These are phyloP conservation scores for Brachypteracias leptosomus DNA, from an alignment of 2,113 vertebrate genomes.

Conservation along the genomic window DNA sequence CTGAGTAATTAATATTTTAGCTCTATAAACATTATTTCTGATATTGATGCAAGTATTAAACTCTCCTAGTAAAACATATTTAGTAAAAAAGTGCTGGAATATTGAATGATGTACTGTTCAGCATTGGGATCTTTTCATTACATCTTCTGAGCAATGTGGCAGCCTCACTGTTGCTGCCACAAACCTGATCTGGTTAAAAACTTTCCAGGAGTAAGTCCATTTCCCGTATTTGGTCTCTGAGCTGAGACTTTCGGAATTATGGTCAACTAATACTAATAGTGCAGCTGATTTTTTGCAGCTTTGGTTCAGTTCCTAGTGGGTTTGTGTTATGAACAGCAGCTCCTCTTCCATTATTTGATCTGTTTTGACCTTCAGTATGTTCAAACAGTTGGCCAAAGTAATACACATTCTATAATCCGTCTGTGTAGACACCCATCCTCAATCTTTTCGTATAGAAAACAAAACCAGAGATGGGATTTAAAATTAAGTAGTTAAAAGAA, in stretches of 20 bases:
- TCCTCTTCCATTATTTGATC: not conserved
- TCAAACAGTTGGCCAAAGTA: not conserved
- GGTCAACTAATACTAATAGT: not conserved
- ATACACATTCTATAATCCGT: not conserved
- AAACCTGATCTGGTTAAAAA: not conserved
- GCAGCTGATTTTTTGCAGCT: not conserved
- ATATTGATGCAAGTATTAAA: not conserved
- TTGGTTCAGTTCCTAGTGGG: not conserved
- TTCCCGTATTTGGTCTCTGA: not conserved
- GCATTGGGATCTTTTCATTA: not conserved
- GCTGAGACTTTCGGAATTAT: not conserved
- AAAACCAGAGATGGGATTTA: not conserved
- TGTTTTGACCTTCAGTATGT: not conserved
- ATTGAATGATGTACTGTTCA: rapidly evolving
- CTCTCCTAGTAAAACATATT: not conserved
- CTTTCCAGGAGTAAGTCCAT: not conserved
- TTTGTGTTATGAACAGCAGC: not conserved
- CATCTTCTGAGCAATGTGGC: not conserved
- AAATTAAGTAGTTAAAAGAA: not conserved
- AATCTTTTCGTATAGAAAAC: not conserved
- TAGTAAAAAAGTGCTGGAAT: not conserved
- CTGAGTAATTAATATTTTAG: not conserved
- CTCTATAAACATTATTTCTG: not conserved
- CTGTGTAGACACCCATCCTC: not conserved
- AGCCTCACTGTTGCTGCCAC: not conserved